These are phyloP conservation scores for Sciurus carolinensis DNA, from an alignment of 2,797 vertebrate species.

Conservation along the genomic window DNA sequence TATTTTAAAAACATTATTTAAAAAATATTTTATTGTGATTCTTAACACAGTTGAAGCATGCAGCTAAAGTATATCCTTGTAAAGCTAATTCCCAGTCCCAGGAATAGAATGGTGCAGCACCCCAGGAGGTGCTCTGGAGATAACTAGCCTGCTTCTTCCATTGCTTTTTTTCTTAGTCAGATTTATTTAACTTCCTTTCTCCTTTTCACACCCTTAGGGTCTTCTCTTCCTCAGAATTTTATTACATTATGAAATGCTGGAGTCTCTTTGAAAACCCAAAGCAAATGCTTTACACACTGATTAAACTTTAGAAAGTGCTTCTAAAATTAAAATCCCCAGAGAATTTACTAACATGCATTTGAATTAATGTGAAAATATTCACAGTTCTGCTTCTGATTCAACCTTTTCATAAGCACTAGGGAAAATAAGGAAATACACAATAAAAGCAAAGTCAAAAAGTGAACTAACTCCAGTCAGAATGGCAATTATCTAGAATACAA, in stretches of 20 bases:
- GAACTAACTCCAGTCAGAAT: neutral
- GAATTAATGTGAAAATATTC: neutral
- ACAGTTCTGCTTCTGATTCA: neutral
- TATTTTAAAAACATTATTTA: neutral
- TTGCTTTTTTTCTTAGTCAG: neutral
- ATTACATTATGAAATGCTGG: neutral
- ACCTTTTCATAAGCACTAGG: neutral
- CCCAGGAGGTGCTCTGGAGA: too few species aligned
- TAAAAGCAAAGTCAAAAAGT: neutral
- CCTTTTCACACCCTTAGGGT: neutral
- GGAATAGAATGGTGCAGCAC: neutral
- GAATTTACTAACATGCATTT: neutral
- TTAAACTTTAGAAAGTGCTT: neutral
- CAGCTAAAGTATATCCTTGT: neutral
- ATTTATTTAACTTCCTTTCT: neutral
- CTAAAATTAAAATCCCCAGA: neutral
- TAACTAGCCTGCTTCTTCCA: neutral
- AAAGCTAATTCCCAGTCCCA: neutral
- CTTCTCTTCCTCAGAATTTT: constrained; percentile 4
- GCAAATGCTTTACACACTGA: neutral
- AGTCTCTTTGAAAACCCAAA: constrained; percentile 7
- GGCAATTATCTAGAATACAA: too few species aligned
- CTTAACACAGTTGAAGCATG: neutral
- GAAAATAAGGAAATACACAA: neutral
- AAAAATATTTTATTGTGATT: neutral